Percentiles rank a stretch among this genome's conserved stretches.
phyloP scores from a whole-genome alignment of 2,888 invertebrate genomes.

The Melanostoma mellinum region DNA sequence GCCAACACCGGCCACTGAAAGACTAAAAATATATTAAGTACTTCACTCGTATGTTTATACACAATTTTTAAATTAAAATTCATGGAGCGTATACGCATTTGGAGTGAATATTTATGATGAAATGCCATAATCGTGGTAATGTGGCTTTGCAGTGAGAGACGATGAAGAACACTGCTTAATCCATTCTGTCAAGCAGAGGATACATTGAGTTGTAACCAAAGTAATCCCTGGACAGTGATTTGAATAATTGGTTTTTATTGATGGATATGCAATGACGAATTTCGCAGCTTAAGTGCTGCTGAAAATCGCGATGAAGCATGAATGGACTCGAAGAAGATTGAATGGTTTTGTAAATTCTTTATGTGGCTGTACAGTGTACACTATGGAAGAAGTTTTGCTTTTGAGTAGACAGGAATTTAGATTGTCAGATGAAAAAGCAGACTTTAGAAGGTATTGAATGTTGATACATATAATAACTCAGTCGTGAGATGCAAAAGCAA shows the following conservation, averaged over 20 bases:
- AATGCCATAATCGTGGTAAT: constrained; percentile 17
- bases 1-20: constrained; percentile 35
- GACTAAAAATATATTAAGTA: constrained; percentile 10
- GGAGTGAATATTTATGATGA: constrained; percentile 56
- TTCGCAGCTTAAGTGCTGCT: constrained; percentile 10
- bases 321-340: no score
- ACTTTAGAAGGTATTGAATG: no score
- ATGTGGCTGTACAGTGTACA: no score
- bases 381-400: no score
- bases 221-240: constrained; percentile 39
- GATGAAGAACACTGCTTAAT: constrained; percentile 13
- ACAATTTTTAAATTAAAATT: constrained; percentile 38
- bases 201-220: constrained; percentile 25
- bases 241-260: constrained; percentile 42
- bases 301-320: no score
- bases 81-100: constrained; percentile 42
- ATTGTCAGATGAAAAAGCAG: no score
- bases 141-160: neutral
- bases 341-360: no score
- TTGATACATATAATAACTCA: no score
- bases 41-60: neutral
- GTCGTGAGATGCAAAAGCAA: no score
- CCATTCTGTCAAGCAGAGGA: neutral
- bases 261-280: neutral
- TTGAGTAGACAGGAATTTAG: no score